phyloP scores from a whole-genome alignment of 2,888 invertebrate species.

The Lithosia quadra region DNA sequence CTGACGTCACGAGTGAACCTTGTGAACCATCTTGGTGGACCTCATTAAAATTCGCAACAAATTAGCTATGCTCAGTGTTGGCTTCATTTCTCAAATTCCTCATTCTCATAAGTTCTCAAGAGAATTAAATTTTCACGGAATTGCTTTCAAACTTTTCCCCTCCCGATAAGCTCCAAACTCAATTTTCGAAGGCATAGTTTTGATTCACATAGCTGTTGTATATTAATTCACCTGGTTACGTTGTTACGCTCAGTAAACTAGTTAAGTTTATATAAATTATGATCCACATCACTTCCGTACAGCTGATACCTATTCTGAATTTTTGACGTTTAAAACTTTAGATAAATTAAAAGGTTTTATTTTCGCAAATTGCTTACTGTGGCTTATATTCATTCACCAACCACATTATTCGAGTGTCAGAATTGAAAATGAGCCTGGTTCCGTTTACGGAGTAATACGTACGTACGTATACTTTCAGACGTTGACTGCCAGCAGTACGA shows the following conservation, averaged over 20 bases:
- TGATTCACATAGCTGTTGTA: conserved; percentile 66
- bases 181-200: conserved; percentile 79
- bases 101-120: conserved; percentile 78
- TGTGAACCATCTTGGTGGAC: conserved; percentile 55
- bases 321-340: conserved; percentile 57
- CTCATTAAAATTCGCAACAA: conserved; percentile 79
- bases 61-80: conserved; percentile 81
- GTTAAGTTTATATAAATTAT: conserved; percentile 29
- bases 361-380: conserved; percentile 63
- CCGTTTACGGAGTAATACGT: conserved; percentile 76
- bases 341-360: conserved; percentile 55
- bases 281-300: conserved; percentile 24
- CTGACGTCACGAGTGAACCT: conserved; percentile 29
- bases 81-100: conserved; percentile 81
- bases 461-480: conserved; percentile 65
- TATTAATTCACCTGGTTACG: conserved; percentile 66
- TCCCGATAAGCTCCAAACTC: conserved; percentile 76
- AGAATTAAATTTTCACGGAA: conserved; percentile 84
- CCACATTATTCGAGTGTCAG: conserved; percentile 82
- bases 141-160: conserved; percentile 83
- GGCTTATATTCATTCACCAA: conserved; percentile 73
- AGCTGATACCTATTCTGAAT: conserved; percentile 36
- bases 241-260: conserved; percentile 39
- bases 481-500: conserved; percentile 72
- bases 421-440: conserved; percentile 81